These are phyloP conservation scores for Sinodicranocentrus sp. DNA, from an alignment of 2,888 invertebrate genomes.

Conservation along the genomic window DNA sequence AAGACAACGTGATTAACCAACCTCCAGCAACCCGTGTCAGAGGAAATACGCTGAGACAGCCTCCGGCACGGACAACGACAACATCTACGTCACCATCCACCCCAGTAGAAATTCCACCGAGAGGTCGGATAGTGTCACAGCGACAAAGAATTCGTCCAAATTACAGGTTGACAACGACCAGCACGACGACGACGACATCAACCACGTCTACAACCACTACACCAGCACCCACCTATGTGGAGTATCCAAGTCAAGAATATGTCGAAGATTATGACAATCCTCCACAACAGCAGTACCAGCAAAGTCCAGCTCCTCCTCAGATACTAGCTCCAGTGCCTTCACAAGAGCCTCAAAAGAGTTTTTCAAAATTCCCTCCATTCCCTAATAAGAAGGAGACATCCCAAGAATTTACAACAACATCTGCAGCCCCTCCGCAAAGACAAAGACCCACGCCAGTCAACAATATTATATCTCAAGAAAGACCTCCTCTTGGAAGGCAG, in stretches of 20 bases:
- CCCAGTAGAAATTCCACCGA: slow-evolving; percentile 19
- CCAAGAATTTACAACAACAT: slow-evolving; percentile 33
- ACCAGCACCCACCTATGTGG: slow-evolving; percentile 41
- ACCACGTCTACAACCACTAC: slow-evolving; percentile 56
- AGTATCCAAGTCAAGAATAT: slow-evolving; percentile 65
- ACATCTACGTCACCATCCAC: slow-evolving; percentile 16
- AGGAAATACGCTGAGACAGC: slow-evolving; percentile 34
- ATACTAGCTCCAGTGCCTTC: slow-evolving; percentile 3
- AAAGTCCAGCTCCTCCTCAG: slow-evolving; percentile 49
- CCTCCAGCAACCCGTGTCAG: slow-evolving; percentile 51
- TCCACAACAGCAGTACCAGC: slow-evolving; percentile 10
- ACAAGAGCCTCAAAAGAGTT: slow-evolving; percentile 6
- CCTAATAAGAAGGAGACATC: slow-evolving; percentile 40
- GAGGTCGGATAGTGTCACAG: slow-evolving; percentile 19
- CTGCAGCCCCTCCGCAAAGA: slow-evolving; percentile 21
- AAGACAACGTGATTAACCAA: slow-evolving; percentile 28
- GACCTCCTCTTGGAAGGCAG: slow-evolving; percentile 29
- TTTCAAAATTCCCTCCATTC: slow-evolving; percentile 44
- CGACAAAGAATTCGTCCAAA: slow-evolving; percentile 50
- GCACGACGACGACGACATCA: slow-evolving; percentile 33
- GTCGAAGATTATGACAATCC: slow-evolving; percentile 64
- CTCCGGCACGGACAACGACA: slow-evolving; percentile 16
- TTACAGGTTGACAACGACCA: slow-evolving; percentile 14
- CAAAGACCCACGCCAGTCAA: not conserved
- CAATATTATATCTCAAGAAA: slow-evolving; percentile 7